Conservation (phyloP, 2,113 vertebrate genomes). For the Plecotus auritus region DNA sequence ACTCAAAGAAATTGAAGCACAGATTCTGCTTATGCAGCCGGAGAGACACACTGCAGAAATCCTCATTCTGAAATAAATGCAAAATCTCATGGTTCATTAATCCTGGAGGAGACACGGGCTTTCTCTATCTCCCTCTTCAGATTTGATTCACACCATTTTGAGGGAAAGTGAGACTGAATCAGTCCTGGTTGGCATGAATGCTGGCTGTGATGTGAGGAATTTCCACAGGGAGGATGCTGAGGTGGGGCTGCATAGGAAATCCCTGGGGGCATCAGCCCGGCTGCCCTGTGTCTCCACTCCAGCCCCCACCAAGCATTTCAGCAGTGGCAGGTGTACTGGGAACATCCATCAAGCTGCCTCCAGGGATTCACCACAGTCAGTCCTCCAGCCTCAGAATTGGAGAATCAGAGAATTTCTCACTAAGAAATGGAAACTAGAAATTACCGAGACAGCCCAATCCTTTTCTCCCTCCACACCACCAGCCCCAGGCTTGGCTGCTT, state of each 20-base stretch:
- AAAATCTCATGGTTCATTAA: neutral
- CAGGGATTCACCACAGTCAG: neutral
- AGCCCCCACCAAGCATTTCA: neutral
- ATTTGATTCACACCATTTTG: neutral
- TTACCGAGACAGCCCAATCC: neutral
- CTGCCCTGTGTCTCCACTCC: neutral
- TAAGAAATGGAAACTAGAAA: neutral
- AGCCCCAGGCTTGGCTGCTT: neutral
- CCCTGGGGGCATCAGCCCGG: neutral
- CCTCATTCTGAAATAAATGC: neutral
- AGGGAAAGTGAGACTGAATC: neutral
- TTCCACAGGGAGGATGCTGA: neutral
- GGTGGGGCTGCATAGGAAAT: neutral
- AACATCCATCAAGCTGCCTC: neutral
- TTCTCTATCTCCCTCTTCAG: neutral
- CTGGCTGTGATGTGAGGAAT: neutral
- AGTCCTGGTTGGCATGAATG: neutral
- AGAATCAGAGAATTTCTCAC: neutral
- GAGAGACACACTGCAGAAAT: neutral
- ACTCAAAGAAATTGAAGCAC: neutral
- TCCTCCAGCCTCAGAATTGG: neutral
- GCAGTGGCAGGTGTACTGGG: rapidly evolving
- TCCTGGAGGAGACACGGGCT: neutral
- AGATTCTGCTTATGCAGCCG: neutral
- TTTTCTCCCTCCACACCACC: neutral